A percentile compares a stretch with the other conserved stretches of the same genome.
These are phyloP conservation scores for Indri indri DNA, from an alignment of 2,113 vertebrate genomes.

Conservation along the genomic window DNA sequence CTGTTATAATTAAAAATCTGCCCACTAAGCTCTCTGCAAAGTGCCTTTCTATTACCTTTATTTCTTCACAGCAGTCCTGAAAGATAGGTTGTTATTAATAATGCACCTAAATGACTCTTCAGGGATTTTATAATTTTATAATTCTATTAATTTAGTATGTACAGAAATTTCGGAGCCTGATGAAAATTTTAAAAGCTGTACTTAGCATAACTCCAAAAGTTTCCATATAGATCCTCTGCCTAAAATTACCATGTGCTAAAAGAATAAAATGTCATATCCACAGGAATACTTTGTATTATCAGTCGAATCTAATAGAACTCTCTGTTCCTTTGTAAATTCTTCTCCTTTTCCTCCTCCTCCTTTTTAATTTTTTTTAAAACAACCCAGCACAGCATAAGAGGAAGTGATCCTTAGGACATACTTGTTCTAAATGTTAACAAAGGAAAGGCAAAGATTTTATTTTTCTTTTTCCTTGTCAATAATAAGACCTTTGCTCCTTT, in stretches of 20 bases:
- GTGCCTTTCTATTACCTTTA: not conserved
- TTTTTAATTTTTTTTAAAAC: not conserved
- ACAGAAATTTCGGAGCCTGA: not conserved
- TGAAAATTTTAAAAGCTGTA: conserved; percentile 21
- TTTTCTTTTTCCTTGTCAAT: not conserved
- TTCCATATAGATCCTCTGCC: not conserved
- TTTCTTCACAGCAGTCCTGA: conserved; percentile 23
- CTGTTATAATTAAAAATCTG: not conserved
- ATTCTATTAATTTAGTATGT: conserved; percentile 32
- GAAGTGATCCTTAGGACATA: conserved; percentile 30
- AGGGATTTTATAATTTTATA: conserved; percentile 32
- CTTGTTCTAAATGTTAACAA: conserved; percentile 41
- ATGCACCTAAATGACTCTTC: conserved; percentile 13
- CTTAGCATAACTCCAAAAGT: not conserved
- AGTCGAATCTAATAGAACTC: not conserved
- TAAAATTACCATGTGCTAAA: conserved; percentile 23
- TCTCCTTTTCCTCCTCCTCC: not conserved
- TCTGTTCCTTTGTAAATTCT: conserved; percentile 13
- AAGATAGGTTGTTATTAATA: conserved; percentile 16
- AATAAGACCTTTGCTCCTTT: conserved; percentile 29
- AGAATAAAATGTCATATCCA: not conserved
- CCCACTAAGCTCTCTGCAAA: not conserved
- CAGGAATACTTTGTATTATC: not conserved
- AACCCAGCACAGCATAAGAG: not conserved
- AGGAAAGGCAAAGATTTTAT: conserved; percentile 11